phyloP scores from a whole-genome alignment of 2,113 vertebrate species.

The Esox niger region DNA sequence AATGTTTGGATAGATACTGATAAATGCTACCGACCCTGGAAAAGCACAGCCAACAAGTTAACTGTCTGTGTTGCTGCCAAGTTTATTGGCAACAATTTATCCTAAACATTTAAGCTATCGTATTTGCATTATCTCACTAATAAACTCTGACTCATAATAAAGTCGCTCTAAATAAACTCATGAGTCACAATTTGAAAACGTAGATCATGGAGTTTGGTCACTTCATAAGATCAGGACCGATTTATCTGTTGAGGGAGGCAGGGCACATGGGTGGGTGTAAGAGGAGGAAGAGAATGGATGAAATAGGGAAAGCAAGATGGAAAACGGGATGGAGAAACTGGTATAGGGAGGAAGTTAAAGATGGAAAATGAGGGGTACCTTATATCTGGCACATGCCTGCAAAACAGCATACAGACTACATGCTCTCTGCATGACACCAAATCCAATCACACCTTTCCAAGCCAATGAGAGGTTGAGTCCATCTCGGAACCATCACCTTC shows the following conservation, averaged over 20 bases:
- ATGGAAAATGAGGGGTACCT: too few species aligned
- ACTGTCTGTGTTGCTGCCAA: slow-evolving; percentile 30
- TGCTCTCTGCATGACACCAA: too few species aligned
- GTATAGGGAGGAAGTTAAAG: too few species aligned
- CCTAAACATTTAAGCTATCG: too few species aligned
- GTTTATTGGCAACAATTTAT: slow-evolving; percentile 20
- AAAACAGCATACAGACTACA: too few species aligned
- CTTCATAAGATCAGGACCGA: neutral
- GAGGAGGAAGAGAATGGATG: neutral
- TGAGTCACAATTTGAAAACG: neutral
- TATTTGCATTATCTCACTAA: too few species aligned
- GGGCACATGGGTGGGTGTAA: neutral
- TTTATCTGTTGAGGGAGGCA: neutral
- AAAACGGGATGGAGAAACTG: too few species aligned
- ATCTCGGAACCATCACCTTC: too few species aligned
- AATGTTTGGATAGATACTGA: slow-evolving; percentile 51
- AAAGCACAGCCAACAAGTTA: neutral
- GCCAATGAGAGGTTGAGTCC: too few species aligned
- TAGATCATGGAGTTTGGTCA: neutral
- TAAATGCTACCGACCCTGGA: slow-evolving; percentile 41
- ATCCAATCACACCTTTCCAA: too few species aligned
- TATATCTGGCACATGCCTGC: too few species aligned
- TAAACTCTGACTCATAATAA: too few species aligned
- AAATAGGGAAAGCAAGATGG: neutral
- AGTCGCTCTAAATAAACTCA: slow-evolving; percentile 12